phyloP scores from a whole-genome alignment of 2,113 vertebrate species.

The Phasianus colchicus region DNA sequence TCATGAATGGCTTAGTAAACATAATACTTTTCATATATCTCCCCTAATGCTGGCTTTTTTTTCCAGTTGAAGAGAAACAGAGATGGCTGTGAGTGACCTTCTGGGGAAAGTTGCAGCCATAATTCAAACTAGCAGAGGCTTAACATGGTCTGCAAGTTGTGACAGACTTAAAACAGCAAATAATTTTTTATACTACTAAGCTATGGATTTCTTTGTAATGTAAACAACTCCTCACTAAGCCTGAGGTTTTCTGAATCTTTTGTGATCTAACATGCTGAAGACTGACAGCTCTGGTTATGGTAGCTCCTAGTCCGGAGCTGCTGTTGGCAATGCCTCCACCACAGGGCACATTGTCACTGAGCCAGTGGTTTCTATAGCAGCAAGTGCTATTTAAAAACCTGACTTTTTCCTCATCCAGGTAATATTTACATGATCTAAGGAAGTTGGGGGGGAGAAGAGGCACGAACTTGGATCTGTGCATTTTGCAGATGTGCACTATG shows the following conservation, averaged over 20 bases:
- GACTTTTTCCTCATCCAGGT: background rate
- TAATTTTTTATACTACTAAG: background rate
- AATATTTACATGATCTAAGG: background rate
- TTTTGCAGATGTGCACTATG: background rate
- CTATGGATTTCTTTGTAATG: fast-evolving
- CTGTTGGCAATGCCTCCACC: background rate
- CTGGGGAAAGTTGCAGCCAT: background rate
- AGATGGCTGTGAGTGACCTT: background rate
- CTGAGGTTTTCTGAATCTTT: background rate
- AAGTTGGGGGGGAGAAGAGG: background rate
- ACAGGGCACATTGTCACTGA: background rate
- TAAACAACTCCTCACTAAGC: background rate
- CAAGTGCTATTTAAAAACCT: background rate
- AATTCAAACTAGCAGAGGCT: background rate
- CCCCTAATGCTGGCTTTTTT: background rate
- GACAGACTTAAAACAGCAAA: background rate
- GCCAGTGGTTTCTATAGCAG: constrained; percentile 43
- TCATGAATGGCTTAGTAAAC: background rate
- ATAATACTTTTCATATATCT: background rate
- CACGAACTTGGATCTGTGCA: background rate
- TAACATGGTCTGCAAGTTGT: background rate
- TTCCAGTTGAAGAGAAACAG: background rate
- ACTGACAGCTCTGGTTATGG: background rate
- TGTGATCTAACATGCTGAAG: background rate
- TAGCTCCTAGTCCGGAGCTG: background rate